A percentile compares a stretch with the other conserved stretches of the same genome.
These are phyloP conservation scores for Hydrotaea cyrtoneurina DNA, from an alignment of 2,888 invertebrate species.

Conservation along the genomic window DNA sequence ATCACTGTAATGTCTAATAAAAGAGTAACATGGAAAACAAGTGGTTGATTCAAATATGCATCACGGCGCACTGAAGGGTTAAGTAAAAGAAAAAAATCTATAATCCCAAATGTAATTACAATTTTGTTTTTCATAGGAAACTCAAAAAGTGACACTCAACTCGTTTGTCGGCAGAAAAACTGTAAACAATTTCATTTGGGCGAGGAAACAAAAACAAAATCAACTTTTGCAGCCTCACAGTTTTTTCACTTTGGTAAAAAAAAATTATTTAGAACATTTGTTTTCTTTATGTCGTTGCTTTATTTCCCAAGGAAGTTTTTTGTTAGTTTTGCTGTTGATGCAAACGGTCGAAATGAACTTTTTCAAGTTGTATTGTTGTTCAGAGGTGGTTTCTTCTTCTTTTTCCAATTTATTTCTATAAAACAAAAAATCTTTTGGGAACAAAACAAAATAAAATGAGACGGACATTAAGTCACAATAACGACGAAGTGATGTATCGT, in stretches of 20 bases:
- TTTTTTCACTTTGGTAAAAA: too few relatives aligned
- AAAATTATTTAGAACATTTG: background rate
- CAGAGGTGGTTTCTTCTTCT: background rate
- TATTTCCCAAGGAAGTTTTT: background rate
- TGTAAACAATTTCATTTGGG: background rate
- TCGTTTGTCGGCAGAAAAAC: background rate
- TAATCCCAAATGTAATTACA: slow-evolving; percentile 2
- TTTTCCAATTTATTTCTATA: background rate
- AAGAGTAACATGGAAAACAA: too few relatives aligned
- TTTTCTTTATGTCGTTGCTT: background rate
- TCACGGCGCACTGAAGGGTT: too few relatives aligned
- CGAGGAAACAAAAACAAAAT: background rate
- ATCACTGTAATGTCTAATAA: too few relatives aligned
- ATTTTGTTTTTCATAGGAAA: background rate
- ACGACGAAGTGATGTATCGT: background rate
- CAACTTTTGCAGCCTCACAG: background rate
- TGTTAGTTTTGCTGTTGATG: slow-evolving; percentile 1
- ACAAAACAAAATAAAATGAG: background rate
- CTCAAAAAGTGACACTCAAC: background rate
- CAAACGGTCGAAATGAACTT: background rate
- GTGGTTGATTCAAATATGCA: too few relatives aligned
- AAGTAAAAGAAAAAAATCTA: background rate
- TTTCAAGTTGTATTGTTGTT: background rate
- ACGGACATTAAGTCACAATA: background rate
- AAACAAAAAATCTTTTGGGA: background rate